phyloP scores from a whole-genome alignment of 2,797 vertebrate genomes.

The Melanotaenia boesemani region DNA sequence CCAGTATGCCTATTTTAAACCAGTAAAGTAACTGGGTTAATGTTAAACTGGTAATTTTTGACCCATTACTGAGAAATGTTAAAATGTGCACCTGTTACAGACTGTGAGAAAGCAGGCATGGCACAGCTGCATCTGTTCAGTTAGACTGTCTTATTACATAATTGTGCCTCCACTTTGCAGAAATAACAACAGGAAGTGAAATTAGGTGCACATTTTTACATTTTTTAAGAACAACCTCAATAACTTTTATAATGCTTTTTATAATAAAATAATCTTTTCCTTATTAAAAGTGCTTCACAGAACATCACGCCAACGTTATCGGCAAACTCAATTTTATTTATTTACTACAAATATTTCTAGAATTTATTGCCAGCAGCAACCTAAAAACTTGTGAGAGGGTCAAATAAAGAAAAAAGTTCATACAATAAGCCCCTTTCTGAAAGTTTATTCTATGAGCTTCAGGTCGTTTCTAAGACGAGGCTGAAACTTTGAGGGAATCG shows the following conservation, averaged over 20 bases:
- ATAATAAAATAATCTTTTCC: background rate
- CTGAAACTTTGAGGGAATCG: no score
- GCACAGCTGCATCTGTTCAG: slow-evolving; percentile 17
- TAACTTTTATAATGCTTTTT: no score
- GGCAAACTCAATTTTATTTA: no score
- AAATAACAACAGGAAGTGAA: background rate
- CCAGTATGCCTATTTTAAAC: background rate
- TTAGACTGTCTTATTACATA: background rate
- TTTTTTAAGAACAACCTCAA: background rate
- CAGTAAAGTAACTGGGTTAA: background rate
- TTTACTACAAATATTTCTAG: no score
- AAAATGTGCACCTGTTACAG: background rate
- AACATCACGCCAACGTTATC: no score
- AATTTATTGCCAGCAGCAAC: no score
- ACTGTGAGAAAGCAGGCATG: background rate
- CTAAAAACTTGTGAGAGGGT: no score
- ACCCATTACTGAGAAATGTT: background rate
- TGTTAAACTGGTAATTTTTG: background rate
- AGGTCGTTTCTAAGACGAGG: no score
- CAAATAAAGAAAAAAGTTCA: no score
- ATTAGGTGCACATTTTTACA: no score
- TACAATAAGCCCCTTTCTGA: background rate
- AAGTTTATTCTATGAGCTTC: background rate
- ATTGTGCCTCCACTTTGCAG: background rate
- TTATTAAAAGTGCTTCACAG: background rate